phyloP scores from a whole-genome alignment of 2,797 vertebrate species.

The Cyclopterus lumpus region DNA sequence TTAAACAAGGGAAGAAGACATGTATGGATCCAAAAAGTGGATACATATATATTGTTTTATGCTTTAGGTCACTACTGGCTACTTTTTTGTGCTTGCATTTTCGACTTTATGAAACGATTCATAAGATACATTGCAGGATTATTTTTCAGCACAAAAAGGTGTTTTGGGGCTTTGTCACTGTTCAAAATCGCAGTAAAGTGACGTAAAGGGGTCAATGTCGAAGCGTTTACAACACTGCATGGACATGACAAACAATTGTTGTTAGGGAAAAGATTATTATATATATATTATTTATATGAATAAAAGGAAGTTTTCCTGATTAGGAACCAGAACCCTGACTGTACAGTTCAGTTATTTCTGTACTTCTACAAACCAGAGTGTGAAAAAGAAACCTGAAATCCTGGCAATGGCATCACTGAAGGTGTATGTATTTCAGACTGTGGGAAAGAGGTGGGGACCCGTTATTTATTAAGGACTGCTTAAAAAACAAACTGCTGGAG shows the following conservation, averaged over 20 bases:
- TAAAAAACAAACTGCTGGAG: slow-evolving; percentile 61
- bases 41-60: neutral
- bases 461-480: slow-evolving; percentile 56
- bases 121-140: neutral
- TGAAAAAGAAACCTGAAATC: slow-evolving; percentile 1
- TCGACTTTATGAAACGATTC: neutral
- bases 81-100: neutral
- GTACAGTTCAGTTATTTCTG: neutral
- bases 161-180: neutral
- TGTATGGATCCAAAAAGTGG: neutral
- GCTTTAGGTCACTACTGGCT: neutral
- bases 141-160: neutral
- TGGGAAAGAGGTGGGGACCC: slow-evolving; percentile 14
- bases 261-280: neutral
- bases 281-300: neutral
- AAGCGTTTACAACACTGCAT: neutral
- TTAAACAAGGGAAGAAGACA: neutral
- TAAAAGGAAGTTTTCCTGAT: neutral
- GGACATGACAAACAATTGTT: slow-evolving; percentile 1
- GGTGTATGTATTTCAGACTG: slow-evolving; percentile 30
- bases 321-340: neutral
- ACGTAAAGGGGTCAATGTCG: neutral
- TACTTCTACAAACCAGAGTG: neutral
- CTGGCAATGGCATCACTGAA: slow-evolving; percentile 29
- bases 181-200: neutral